Base-by-base conservation (phyloP, 2,888 invertebrate species). In the Podotricha telesiphe region DNA sequence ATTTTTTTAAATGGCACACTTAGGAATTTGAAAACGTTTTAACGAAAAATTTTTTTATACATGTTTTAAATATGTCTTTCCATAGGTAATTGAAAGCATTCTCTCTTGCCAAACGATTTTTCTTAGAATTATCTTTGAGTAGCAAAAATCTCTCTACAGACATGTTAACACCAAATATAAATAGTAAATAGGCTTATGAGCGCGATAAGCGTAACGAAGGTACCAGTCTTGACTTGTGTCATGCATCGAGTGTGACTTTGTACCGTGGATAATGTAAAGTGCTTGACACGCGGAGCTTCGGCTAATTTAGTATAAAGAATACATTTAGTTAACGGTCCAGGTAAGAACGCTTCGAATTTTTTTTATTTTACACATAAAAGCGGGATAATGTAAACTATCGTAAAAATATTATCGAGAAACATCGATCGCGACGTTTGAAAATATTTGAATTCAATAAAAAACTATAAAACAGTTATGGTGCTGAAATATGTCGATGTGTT, bases 231-330 rank as follows among this genome's bases (percentile, higher is more conserved):
- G 83, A 85, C 83, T 79, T 79, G 78, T 81, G 82, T 80, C 80
- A 80, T 79, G 79, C 75, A 74, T 74, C 78, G 76, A 75, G 77
- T 77, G 68, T 58, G 67, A 65, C 78, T 77, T 77, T 75, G 78
- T 72, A 77, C 82, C 87, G 81, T 84, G 80, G 77, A 82, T 87
- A 86, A 88, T 86, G 82, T 79, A 82, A 86, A 84, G 79, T 79
- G 80, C 81, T 78, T 71, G 73, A 68, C 69, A 63, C 59, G 22
- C n/a, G 63, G 56, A 71, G 61, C 64, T 70, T 64, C 69, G 59
- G 66, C 71, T 74, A 72, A 73, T 71, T 71, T 74, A 68, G 72
- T 77, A 70, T 77, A 74, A 77, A 83, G 80, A 84, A 86, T 15
- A 45, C 85, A 86, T 83, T 79, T 78, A 75, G 77, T 74, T 87